These are phyloP conservation scores for Trissolcus japonicus DNA, from an alignment of 2,888 invertebrate genomes.

Conservation along the genomic window DNA sequence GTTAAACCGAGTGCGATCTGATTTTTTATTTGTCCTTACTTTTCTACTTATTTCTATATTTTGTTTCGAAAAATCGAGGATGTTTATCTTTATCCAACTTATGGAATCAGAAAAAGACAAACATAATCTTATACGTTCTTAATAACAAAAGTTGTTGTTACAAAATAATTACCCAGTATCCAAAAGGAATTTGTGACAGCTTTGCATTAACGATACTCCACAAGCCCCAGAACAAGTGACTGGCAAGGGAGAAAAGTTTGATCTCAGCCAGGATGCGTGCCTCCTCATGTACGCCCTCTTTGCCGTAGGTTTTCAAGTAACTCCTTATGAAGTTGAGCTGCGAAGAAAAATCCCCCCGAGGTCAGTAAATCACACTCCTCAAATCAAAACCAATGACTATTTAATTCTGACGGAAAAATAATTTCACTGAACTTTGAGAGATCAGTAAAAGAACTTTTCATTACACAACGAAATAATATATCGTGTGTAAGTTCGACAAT, in stretches of 20 bases:
- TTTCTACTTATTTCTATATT: no score
- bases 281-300: conserved; percentile 78
- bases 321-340: conserved; percentile 76
- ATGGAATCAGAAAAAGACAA: background rate
- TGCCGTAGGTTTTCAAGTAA: conserved; percentile 73
- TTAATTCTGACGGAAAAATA: no score
- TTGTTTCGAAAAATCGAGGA: no score
- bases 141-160: background rate
- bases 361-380: conserved; percentile 7
- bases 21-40: no score
- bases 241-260: conserved; percentile 88
- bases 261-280: conserved; percentile 86
- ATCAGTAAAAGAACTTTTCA: no score
- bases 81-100: no score
- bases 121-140: background rate
- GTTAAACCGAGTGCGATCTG: background rate
- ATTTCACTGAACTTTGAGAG: no score
- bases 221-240: conserved; percentile 95
- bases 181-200: conserved; percentile 92
- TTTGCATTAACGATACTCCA: conserved; percentile 95
- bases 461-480: no score
- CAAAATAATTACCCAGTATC: conserved; percentile 87
- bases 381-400: no score
- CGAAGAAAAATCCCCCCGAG: conserved; percentile 56
- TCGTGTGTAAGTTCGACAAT: no score